Evolutionary conservation across 2,888 invertebrate species (phyloP).

Genomic region (Drosophila antonietae): DNA sequence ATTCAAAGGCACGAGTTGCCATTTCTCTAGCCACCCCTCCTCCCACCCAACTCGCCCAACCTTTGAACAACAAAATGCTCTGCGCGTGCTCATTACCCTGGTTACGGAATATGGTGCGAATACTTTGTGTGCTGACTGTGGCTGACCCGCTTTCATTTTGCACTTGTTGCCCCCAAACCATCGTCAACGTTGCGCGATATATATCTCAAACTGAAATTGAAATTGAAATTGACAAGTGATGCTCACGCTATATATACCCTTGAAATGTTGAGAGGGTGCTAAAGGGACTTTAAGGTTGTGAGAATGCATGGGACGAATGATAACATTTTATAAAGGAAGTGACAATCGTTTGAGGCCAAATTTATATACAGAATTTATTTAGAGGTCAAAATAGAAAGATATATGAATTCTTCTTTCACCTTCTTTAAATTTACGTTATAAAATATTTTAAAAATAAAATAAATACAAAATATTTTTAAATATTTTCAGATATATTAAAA

Average conservation of each 20-base stretch:
- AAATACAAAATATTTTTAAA: too few species aligned
- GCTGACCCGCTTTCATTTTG: conserved; percentile 34
- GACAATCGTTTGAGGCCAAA: neutral
- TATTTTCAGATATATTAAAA: too few species aligned
- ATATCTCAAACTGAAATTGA: conserved; percentile 35
- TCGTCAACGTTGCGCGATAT: conserved; percentile 7
- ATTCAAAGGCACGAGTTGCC: conserved; percentile 62
- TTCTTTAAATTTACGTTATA: too few species aligned
- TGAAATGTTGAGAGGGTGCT: neutral
- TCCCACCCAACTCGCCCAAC: neutral
- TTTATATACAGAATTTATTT: neutral
- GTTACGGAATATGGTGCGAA: conserved; percentile 46
- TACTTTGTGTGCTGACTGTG: conserved; percentile 49
- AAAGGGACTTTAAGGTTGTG: neutral
- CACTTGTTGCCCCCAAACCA: conserved; percentile 61
- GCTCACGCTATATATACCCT: conserved; percentile 17
- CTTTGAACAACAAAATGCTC: conserved; percentile 27
- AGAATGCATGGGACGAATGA: too few species aligned
- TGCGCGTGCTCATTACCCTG: conserved; percentile 67
- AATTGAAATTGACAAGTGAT: conserved; percentile 55
- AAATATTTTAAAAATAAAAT: too few species aligned
- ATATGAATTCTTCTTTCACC: too few species aligned
- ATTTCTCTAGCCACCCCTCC: neutral
- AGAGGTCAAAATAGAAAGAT: neutral
- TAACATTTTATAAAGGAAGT: neutral